Evolutionary conservation across 2,888 invertebrate species (phyloP), one percentile per base, ranked within the genome.

Genomic region (Parapristionchus giblindavisi): DNA sequence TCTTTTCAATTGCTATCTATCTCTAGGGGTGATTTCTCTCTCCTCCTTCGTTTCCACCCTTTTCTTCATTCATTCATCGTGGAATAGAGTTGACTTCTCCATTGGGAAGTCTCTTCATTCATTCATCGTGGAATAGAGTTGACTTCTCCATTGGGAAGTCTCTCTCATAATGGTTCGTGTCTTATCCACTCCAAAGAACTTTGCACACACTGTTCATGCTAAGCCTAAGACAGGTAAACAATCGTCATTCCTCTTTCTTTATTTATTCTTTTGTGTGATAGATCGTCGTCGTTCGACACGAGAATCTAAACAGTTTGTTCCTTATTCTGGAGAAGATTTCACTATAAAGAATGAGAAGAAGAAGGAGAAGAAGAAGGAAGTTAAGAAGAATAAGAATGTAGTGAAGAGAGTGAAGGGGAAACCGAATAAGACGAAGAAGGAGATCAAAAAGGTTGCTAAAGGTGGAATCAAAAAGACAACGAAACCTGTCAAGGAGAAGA

Each of bases 351-450:
- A 51, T 17, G 32, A 43, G 48, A n/a, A 48, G 32, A 48, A 51
- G 52, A 14, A 24, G 24, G n/a, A 6, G n/a, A 14, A 54, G n/a
- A 6, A 6, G 6, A 54, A 6, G 54, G n/a, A 54, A 24, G 24
- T 6, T 5, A 68, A 68, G 68, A 68, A 68, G 51, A 36, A 52
- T 29, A 65, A 43, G 63, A 43, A 6, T 32, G 43, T 21, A 11
- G 43, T 65, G 27, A n/a, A 43, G 2, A 65, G 21, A 43, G 8
- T 65, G n/a, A 43, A 43, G 14, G 48, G 32, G 29, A 32, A 43
- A 43, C 43, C 43, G 29, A 17, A 65, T 32, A 65, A 40, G 63
- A 43, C 11, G 43, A 65, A 65, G 63, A 43, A 36, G 36, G 63
- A 43, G 32, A 65, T 14, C 14, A 48, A 11, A 11, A 48, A 48